Conservation (phyloP, 2,888 invertebrate genomes). For the Lepidocyrtoides sp. region DNA sequence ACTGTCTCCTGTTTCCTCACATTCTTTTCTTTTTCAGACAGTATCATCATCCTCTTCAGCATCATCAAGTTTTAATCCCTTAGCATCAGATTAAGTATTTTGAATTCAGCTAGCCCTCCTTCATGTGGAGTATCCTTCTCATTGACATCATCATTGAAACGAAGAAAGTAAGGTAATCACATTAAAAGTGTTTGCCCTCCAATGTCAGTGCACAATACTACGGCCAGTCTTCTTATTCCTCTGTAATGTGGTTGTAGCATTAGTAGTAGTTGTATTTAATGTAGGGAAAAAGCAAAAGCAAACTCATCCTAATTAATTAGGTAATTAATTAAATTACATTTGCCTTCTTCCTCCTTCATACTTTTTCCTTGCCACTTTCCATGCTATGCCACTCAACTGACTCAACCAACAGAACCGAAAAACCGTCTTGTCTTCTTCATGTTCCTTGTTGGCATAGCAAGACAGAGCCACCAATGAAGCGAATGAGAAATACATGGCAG, state of each 20-base stretch:
- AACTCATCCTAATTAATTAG: constrained; percentile 80
- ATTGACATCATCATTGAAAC: not conserved
- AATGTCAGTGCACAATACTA: not conserved
- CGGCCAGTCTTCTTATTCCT: not conserved
- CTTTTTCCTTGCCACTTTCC: not conserved
- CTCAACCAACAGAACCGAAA: not conserved
- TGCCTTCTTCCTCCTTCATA: constrained; percentile 20
- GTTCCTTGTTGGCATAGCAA: constrained; percentile 6
- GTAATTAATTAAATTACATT: constrained; percentile 80
- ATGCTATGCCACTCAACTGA: constrained; percentile 10
- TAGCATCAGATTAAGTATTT: not conserved
- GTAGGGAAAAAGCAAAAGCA: constrained; percentile 47
- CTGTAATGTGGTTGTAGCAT: not conserved
- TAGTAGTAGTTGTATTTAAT: not conserved
- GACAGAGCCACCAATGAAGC: constrained; percentile 63
- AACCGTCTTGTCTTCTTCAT: not conserved
- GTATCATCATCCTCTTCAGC: not conserved
- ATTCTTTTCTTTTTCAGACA: not conserved
- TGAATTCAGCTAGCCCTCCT: not conserved
- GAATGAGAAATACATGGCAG: constrained; percentile 1
- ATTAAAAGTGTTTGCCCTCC: constrained; percentile 64
- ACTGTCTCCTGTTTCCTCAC: not conserved
- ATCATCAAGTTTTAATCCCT: constrained; percentile 15
- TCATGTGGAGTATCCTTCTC: not conserved
- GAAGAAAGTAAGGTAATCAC: constrained; percentile 46